Evolutionary conservation across 2,888 invertebrate genomes (phyloP), one percentile per base, ranked within the genome.

Genomic region (Syrphus vitripennis): DNA sequence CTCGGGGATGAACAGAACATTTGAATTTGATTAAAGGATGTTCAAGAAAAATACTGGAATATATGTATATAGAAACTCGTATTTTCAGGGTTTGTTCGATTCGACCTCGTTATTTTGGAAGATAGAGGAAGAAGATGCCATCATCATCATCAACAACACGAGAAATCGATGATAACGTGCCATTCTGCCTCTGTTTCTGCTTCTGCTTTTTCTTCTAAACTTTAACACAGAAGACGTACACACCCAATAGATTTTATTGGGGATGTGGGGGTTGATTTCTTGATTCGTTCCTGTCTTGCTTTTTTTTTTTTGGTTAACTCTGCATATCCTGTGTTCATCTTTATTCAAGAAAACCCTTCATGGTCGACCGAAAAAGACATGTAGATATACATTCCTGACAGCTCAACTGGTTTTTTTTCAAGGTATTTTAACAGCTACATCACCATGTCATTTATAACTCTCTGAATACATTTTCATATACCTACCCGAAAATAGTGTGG

Each of bases 21-120:
- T 83, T 83, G 80, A 83, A 80, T 83, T 83, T 80, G 80, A 83
- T 80, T 83, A 83, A 83, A 80, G 55, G 70, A 79, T 80, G 79
- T 80, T 83, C 70, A 24, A 57, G 37, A 80, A 55, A 48, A 79
- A 70, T 75, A 42, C 67, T 67, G 24, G 67, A 71, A 75, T 75
- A n/a, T n/a, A n/a, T n/a, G n/a, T n/a, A n/a, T n/a, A n/a, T n/a
- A n/a, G n/a, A n/a, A n/a, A n/a, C n/a, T n/a, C n/a, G n/a, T n/a
- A 63, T 75, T 70, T 77, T n/a, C 57, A 76, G 48, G 57, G 63
- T 63, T 81, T 63, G 55, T 57, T 53, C 37, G 55, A 37, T 24
- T 50, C 37, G 57, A 65, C 37, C 24, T 63, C 14, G 57, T 24
- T 50, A 24, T 48, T n/a, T 59, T n/a, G 42, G 14, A 10, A 50